phyloP scores from a whole-genome alignment of 2,888 invertebrate genomes.

The Opisthograptis luteolata region DNA sequence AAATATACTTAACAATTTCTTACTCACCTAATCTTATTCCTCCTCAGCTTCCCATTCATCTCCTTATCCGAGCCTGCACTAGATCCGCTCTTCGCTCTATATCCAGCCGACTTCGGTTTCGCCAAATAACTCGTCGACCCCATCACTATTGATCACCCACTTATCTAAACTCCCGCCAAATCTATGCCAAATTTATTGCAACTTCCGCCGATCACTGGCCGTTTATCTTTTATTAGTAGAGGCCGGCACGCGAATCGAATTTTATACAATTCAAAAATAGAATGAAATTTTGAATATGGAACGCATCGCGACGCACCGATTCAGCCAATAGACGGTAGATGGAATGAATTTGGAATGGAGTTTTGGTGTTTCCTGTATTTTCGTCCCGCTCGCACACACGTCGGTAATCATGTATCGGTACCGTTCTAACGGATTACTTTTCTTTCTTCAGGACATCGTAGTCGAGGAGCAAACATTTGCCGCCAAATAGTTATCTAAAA shows the following conservation, averaged over 20 bases:
- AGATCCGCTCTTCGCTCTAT: constrained; percentile 72
- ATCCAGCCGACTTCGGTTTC: constrained; percentile 68
- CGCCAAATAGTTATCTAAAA: too few species aligned
- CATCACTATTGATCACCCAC: constrained; percentile 54
- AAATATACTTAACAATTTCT: too few species aligned
- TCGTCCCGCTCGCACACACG: constrained; percentile 55
- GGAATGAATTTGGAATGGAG: constrained; percentile 62
- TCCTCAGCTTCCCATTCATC: constrained; percentile 72
- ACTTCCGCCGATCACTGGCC: constrained; percentile 25
- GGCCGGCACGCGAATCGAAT: constrained; percentile 22
- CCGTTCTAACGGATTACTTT: constrained; percentile 62
- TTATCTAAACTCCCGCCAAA: constrained; percentile 42
- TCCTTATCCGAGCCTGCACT: constrained; percentile 77
- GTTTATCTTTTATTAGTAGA: constrained; percentile 24
- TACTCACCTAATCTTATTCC: constrained; percentile 72
- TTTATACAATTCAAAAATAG: constrained; percentile 38
- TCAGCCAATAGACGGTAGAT: constrained; percentile 53
- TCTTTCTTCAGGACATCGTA: constrained; percentile 66
- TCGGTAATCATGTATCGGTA: constrained; percentile 46
- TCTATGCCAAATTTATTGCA: constrained; percentile 44
- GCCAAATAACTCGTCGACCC: constrained; percentile 77
- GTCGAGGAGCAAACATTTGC: constrained; percentile 54
- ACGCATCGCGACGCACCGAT: constrained; percentile 52
- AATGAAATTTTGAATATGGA: constrained; percentile 45
- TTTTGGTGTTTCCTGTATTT: constrained; percentile 64